Evolutionary conservation across 2,113 vertebrate genomes (phyloP), one percentile per base, ranked within the genome.

Genomic region (Varanus salvator): DNA sequence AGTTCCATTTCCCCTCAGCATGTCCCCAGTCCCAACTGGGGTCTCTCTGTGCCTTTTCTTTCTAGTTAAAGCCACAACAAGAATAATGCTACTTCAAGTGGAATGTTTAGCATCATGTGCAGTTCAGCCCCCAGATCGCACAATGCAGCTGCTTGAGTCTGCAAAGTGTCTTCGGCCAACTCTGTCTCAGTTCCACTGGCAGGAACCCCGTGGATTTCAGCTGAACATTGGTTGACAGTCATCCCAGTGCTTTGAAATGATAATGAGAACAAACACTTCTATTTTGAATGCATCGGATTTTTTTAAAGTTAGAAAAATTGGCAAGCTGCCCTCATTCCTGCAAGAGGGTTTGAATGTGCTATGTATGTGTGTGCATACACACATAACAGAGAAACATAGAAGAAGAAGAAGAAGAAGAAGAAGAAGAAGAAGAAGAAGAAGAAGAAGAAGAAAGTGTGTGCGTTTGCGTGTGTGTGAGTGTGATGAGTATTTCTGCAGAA

Each of bases 271-370:
- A 21, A 84, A 66, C n/a, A 15, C 38, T 90, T 90, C 89, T 83
- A 78, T 87, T 68, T 80, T 60, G 72, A 93, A 78, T 15, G 2
- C 6, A 23, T 72, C 71, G 91, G 44, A 75, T 54, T 72, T 77
- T 27, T 86, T 92, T 21, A 57, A 2, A 69, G 57, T 85, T 72
- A 91, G 66, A 81, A 93, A 91, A 91, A 86, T 91, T 89, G 57
- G n/a, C 88, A 87, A 48, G 4, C 9, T 82, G 48, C 77, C 92
- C 69, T 90, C 15, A 34, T 81, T 69, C 71, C 87, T 91, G 91
- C 90, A 86, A 92, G 76, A 34, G 72, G 86, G 31, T 89, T 60
- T 77, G 86, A 82, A 34, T 84, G 25, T 19, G 6, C 5, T 15
- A 29, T 74, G 19, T 34, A 23, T 86, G 85, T 75, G 71, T 38